These are phyloP conservation scores for Apodemia duryi DNA, from an alignment of 2,888 invertebrate genomes.

Conservation along the genomic window DNA sequence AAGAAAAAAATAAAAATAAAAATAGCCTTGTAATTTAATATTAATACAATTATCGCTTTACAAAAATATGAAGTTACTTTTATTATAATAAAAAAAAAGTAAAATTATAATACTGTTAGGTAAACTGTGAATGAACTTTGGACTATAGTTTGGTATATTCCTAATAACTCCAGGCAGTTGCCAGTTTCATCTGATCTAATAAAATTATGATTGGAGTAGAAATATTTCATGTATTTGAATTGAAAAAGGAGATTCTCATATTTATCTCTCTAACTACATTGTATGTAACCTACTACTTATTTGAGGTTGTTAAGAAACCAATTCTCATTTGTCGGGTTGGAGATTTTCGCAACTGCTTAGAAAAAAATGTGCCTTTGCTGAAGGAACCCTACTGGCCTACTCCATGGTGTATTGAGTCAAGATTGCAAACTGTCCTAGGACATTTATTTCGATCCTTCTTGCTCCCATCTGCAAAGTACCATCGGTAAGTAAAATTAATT, in stretches of 20 bases:
- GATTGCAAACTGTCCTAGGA: constrained; percentile 6
- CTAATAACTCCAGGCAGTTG: not conserved
- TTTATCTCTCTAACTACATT: constrained; percentile 4
- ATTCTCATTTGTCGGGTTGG: constrained; percentile 5
- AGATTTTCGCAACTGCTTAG: constrained; percentile 2
- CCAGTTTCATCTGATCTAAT: not conserved
- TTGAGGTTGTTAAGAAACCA: constrained; percentile 11
- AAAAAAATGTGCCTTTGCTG: constrained; percentile 8
- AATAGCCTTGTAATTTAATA: too few relatives aligned
- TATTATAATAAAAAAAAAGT: too few relatives aligned
- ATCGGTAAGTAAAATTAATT: not conserved
- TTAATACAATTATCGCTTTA: too few relatives aligned
- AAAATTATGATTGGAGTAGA: constrained; percentile 5
- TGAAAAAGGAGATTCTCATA: constrained; percentile 6
- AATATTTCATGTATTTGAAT: constrained; percentile 6
- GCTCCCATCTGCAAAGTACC: not conserved
- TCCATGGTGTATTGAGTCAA: constrained; percentile 9
- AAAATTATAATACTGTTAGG: not conserved
- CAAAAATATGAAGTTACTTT: too few relatives aligned
- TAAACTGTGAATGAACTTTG: constrained; percentile 9
- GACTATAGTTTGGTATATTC: not conserved
- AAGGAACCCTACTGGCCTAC: constrained; percentile 10
- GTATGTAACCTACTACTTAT: constrained; percentile 8
- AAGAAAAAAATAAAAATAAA: too few relatives aligned
- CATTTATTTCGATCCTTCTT: constrained; percentile 2